A percentile compares a stretch with the other conserved stretches of the same genome.
phyloP scores from a whole-genome alignment of 1,140 invertebrate species.

The Medauroidea extradentata region DNA sequence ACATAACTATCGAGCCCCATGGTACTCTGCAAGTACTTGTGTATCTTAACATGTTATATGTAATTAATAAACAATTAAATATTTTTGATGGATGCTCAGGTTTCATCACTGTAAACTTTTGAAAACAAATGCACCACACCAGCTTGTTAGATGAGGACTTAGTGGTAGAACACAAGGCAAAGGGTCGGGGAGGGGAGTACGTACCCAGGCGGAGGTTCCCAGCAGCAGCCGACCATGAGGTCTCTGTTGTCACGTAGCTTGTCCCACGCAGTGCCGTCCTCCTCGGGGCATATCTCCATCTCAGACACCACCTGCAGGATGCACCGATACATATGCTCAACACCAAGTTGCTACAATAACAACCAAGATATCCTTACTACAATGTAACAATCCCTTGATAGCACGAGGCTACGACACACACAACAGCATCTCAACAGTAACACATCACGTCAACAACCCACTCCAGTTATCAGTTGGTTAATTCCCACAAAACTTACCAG shows the following conservation, averaged over 20 bases:
- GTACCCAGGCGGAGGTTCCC: constrained; percentile 8
- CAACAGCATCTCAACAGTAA: too few species aligned
- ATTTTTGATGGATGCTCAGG: not conserved
- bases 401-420: too few species aligned
- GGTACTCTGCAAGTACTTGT: not conserved
- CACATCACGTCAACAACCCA: too few species aligned
- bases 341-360: not conserved
- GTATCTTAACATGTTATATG: not conserved
- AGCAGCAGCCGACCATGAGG: not conserved
- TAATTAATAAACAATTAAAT: not conserved
- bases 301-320: constrained; percentile 29
- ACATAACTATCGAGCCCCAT: too few species aligned
- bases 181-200: not conserved
- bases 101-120: not conserved
- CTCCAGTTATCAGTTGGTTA: too few species aligned
- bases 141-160: not conserved
- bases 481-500: too few species aligned
- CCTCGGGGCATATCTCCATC: constrained; percentile 54
- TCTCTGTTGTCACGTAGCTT: constrained; percentile 36
- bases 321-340: too few species aligned
- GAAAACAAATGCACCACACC: not conserved
- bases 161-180: not conserved
- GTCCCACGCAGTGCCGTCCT: constrained; percentile 50
- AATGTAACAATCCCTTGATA: too few species aligned
- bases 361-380: too few species aligned